These are phyloP conservation scores for Lasiurus borealis DNA, from an alignment of 2,113 vertebrate genomes.

Conservation along the genomic window DNA sequence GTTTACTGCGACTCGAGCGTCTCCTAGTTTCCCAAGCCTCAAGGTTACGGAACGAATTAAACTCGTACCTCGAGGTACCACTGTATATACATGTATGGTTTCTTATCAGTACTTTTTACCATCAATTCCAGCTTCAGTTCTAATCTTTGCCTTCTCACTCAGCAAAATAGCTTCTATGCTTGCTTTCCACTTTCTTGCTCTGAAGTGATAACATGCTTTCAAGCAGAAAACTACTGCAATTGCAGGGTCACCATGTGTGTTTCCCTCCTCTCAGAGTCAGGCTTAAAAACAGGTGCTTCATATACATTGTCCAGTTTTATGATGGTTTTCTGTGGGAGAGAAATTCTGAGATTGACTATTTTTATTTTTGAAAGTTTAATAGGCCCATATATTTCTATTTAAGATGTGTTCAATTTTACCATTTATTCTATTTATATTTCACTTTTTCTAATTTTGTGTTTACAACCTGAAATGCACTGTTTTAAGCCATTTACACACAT, in stretches of 20 bases:
- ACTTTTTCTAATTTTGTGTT: not conserved
- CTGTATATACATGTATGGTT: not conserved
- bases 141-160: not conserved
- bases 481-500: not conserved
- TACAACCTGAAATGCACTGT: not conserved
- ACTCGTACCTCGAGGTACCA: too few species aligned
- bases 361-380: slow-evolving; percentile 9
- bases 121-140: not conserved
- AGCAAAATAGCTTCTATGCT: not conserved
- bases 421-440: not conserved
- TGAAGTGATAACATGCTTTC: not conserved
- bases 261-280: not conserved
- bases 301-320: not conserved
- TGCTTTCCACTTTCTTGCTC: not conserved
- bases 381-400: not conserved
- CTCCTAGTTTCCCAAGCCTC: too few species aligned
- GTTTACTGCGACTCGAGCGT: too few species aligned
- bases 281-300: not conserved
- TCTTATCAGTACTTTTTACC: not conserved
- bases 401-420: not conserved
- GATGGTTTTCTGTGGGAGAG: slow-evolving; percentile 1
- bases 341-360: not conserved
- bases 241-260: not conserved
- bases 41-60: too few species aligned
- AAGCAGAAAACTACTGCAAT: not conserved